Percentiles rank a stretch among this genome's conserved stretches.
These are phyloP conservation scores for Macaca mulatta DNA, from an alignment of 2,113 vertebrate species.

Conservation along the genomic window DNA sequence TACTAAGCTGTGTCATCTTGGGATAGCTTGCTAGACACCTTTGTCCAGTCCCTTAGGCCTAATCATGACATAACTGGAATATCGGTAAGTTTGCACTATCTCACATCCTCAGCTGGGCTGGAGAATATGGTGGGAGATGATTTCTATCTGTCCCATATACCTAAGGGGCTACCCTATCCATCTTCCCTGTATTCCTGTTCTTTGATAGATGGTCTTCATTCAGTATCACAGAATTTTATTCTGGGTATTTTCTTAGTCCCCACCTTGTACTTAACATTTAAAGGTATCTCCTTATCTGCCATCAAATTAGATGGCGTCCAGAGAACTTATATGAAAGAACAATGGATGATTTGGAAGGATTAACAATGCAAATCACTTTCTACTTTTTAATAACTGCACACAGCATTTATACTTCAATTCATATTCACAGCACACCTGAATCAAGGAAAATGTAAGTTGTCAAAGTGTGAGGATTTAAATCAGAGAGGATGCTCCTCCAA, in stretches of 20 bases:
- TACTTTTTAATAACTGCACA: neutral
- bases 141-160: neutral
- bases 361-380: neutral
- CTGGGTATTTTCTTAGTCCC: neutral
- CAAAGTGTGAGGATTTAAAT: neutral
- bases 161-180: neutral
- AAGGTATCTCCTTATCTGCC: neutral
- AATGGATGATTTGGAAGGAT: neutral
- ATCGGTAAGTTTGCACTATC: neutral
- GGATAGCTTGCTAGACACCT: neutral
- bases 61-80: neutral
- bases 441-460: neutral
- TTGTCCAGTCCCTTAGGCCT: neutral
- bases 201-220: neutral
- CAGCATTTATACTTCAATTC: neutral
- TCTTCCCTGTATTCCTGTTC: neutral
- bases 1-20: neutral
- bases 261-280: neutral
- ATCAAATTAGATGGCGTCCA: neutral
- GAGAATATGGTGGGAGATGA: neutral
- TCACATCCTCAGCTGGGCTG: neutral
- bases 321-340: neutral
- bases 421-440: neutral
- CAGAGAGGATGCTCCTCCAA: neutral
- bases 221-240: neutral